Evolutionary conservation across 1,140 invertebrate species (phyloP).

Genomic region (Macrobrachium rosenbergii): DNA sequence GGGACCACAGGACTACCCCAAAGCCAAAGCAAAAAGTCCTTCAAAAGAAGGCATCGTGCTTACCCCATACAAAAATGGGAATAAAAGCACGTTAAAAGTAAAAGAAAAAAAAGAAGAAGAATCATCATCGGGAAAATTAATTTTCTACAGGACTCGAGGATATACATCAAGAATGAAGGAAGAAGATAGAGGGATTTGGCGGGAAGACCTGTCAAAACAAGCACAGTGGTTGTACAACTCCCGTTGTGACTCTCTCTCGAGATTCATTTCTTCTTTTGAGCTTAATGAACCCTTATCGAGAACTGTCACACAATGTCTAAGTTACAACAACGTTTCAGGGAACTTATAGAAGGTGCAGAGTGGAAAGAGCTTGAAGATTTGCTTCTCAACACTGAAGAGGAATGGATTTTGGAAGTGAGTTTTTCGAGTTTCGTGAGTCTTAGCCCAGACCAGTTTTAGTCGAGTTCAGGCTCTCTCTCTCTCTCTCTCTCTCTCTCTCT

Average conservation of each 20-base stretch:
- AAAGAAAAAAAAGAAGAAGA: no score
- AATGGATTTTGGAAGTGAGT: slow-evolving; percentile 48
- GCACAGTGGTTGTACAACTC: neutral
- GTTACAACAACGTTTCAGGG: neutral
- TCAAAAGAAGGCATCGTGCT: no score
- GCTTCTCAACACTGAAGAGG: slow-evolving; percentile 49
- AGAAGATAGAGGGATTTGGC: no score
- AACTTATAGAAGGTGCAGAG: slow-evolving; percentile 24
- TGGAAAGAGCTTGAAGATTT: slow-evolving; percentile 48
- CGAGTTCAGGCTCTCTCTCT: neutral
- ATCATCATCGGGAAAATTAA: no score
- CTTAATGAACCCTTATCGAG: neutral
- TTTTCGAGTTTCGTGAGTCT: neutral
- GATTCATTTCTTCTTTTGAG: no score
- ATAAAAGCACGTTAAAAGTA: no score
- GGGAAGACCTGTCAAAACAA: neutral
- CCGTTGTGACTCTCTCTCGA: no score
- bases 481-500: no score
- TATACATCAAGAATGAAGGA: neutral
- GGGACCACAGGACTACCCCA: no score
- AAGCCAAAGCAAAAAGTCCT: no score
- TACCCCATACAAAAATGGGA: no score
- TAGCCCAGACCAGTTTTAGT: neutral
- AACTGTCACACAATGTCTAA: slow-evolving; percentile 2
- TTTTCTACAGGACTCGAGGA: no score